Evolutionary conservation across 2,113 vertebrate species (phyloP), one percentile per base, ranked within the genome.

Genomic region (Tragulus kanchil): DNA sequence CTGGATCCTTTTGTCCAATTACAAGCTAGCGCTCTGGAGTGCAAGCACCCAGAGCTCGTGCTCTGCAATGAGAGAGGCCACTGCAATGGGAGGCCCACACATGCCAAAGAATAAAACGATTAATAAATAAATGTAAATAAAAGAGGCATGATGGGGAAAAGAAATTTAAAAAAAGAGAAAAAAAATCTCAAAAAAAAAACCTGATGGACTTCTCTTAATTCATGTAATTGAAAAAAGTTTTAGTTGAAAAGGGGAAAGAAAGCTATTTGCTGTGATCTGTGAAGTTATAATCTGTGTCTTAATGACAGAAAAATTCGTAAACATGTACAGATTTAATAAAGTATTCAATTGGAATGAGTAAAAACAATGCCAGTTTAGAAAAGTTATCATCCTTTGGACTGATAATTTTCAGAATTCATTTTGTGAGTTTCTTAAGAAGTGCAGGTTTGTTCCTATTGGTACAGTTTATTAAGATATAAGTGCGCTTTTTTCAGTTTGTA

Each of bases 351-450:
- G 92, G 25, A 91, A 65, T 73, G 36, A 78, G 19, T 85, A 36
- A 31, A 36, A 48, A 95, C 85, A 89, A 52, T 73, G 28, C 36
- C 71, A 16, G 19, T 65, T 96, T 95, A 85, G 16, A 92, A 85
- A 78, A 88, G 21, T 65, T 88, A 45, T 50, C 23, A 61, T 52
- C 36, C 14, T 52, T 96, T 88, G 36, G 15, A 85, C 75, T 91
- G 26, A 36, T 93, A 50, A 71, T 82, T 73, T 95, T 93, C 48
- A 88, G 65, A 89, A 95, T 85, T 93, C 42, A 59, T 85, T 95
- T 92, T 94, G 81, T n/a, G 89, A 82, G n/a, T 94, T 81, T 87
- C 11, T 69, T 90, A 31, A 88, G 90, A 94, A 90, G 4, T 93
- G 88, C 67, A 89, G 31, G 11, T 85, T 95, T 93, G 50, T 42